Evolutionary conservation across 2,113 vertebrate species (phyloP).

Genomic region (Dicerorhinus sumatrensis): DNA sequence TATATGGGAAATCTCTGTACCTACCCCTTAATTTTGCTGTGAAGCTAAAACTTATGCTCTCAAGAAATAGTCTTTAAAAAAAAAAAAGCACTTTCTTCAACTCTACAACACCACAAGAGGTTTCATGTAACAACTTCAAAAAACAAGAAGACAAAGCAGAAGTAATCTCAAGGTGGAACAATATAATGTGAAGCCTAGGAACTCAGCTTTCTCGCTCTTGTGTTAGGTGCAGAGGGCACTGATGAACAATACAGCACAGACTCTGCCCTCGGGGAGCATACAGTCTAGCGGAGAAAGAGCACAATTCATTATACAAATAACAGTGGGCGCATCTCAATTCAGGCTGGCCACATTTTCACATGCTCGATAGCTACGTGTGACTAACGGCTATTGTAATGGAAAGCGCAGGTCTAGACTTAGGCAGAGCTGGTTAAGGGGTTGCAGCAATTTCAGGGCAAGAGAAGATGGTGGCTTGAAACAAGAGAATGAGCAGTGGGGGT

Average conservation of each 20-base stretch:
- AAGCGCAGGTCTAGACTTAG: not conserved
- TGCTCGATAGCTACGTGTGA: not conserved
- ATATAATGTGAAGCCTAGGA: not conserved
- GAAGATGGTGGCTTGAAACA: not conserved
- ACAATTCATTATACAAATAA: not conserved
- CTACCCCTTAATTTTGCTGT: not conserved
- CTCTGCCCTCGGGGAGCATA: not conserved
- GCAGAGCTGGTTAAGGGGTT: not conserved
- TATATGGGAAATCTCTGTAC: not conserved
- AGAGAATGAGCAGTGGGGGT: not conserved
- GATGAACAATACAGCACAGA: not conserved
- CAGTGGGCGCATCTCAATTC: not conserved
- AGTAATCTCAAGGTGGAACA: not conserved
- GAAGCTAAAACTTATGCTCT: not conserved
- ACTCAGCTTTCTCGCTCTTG: not conserved
- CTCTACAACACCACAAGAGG: not conserved
- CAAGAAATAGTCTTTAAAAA: not conserved
- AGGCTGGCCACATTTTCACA: not conserved
- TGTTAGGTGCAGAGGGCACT: not conserved
- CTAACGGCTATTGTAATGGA: not conserved
- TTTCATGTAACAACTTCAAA: not conserved
- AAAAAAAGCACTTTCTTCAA: not conserved
- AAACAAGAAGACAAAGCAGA: not conserved
- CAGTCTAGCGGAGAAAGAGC: not conserved
- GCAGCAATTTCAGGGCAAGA: not conserved